phyloP scores from a whole-genome alignment of 2,888 invertebrate genomes.

The Trisateles emortualis region DNA sequence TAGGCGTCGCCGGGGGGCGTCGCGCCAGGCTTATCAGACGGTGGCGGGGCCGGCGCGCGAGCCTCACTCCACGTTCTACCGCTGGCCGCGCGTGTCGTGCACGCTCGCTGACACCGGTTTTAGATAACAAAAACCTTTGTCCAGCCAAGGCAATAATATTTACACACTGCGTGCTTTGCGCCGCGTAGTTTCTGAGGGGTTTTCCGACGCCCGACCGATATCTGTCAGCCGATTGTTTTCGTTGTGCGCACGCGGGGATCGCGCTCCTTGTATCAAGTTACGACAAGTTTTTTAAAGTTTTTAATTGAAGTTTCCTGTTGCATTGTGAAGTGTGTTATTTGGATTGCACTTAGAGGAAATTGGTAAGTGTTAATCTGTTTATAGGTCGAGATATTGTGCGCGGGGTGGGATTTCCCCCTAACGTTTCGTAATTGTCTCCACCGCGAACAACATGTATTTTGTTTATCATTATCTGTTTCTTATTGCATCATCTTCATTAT shows the following conservation, averaged over 20 bases:
- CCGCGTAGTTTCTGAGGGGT: conserved; percentile 82
- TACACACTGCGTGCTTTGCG: conserved; percentile 74
- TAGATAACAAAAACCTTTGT: conserved; percentile 87
- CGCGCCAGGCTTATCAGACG: conserved; percentile 86
- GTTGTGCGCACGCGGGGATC: conserved; percentile 79
- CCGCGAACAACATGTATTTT: conserved; percentile 24
- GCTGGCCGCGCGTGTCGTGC: conserved; percentile 79
- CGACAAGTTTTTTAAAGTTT: conserved; percentile 74
- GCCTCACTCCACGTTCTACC: conserved; percentile 82
- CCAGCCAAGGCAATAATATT: conserved; percentile 84
- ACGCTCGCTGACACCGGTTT: conserved; percentile 78
- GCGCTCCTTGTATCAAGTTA: conserved; percentile 75
- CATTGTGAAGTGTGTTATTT: conserved; percentile 69
- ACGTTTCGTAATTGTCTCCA: conserved; percentile 16
- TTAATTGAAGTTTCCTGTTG: conserved; percentile 59
- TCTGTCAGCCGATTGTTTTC: conserved; percentile 80
- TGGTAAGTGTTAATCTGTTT: conserved; percentile 61
- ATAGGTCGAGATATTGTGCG: conserved; percentile 9
- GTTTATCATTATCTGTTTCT: conserved; percentile 26
- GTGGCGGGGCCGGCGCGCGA: conserved; percentile 85
- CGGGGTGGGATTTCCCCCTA: conserved; percentile 28
- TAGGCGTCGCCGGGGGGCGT: conserved; percentile 86
- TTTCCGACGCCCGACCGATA: conserved; percentile 80
- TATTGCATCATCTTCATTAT: conserved; percentile 38
- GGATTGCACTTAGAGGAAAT: conserved; percentile 80